phyloP scores from a whole-genome alignment of 1,140 invertebrate genomes.

The Magallana ariakensis region DNA sequence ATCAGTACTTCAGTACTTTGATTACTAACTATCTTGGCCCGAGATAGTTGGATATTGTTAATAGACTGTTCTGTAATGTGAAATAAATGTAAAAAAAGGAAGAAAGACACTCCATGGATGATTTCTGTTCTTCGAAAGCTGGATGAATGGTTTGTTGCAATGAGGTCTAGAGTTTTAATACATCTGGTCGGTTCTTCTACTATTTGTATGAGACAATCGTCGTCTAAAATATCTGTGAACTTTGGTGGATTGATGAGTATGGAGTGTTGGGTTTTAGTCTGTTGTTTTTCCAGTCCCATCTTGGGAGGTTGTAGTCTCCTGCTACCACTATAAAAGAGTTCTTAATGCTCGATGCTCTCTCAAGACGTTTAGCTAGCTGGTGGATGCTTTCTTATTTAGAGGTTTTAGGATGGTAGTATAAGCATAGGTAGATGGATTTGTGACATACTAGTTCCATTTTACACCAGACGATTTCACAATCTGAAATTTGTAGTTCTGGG shows the following conservation, averaged over 20 bases:
- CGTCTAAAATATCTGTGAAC: slow-evolving; percentile 38
- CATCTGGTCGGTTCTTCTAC: slow-evolving; percentile 50
- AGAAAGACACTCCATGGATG: too few species aligned
- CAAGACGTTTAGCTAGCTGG: slow-evolving; percentile 20
- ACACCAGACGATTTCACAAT: slow-evolving; percentile 50
- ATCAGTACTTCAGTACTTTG: too few species aligned
- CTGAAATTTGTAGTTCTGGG: slow-evolving; percentile 51
- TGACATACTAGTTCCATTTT: slow-evolving; percentile 37
- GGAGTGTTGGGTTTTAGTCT: slow-evolving; percentile 40
- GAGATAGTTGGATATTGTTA: too few species aligned
- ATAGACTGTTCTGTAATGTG: too few species aligned
- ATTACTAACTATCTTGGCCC: too few species aligned
- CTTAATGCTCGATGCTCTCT: slow-evolving; percentile 44
- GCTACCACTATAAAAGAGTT: slow-evolving; percentile 21
- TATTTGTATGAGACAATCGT: too few species aligned
- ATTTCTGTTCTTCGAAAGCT: too few species aligned
- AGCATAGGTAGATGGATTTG: slow-evolving; percentile 45
- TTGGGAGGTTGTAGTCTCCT: slow-evolving; percentile 50
- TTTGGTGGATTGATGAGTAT: slow-evolving; percentile 34
- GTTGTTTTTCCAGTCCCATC: slow-evolving; percentile 53
- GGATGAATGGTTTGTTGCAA: too few species aligned
- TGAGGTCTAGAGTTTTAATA: slow-evolving; percentile 48
- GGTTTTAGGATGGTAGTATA: slow-evolving; percentile 50
- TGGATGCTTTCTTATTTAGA: slow-evolving; percentile 47
- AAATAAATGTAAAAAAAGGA: too few species aligned